Base-by-base conservation (phyloP, 2,113 vertebrate genomes). In the Salvator merianae region DNA sequence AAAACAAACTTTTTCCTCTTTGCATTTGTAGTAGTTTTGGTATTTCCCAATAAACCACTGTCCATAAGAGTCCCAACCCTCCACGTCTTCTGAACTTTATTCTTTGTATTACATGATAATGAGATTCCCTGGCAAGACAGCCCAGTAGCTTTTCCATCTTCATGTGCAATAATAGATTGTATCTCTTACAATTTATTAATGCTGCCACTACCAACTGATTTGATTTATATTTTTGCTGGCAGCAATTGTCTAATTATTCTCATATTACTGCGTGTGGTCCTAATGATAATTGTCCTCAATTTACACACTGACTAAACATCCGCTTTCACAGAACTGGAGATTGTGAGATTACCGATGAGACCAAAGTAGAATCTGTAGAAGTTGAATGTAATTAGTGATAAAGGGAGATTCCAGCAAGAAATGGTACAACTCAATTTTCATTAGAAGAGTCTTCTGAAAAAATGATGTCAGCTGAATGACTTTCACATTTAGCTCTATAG, bases 151-250 rank as follows among this genome's bases (percentile, higher is more conserved):
- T 92, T 89, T 87, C 77, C 75, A 75, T 89, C 88, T 88, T 85
- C 81, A 40, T 85, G 77, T 92, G 88, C 87, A 88, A 83, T 91
- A 91, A 83, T 89, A 91, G 93, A 94, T 93, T 90, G 84, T 87
- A 92, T 94, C 93, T 92, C 93, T 95, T 93, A 93, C 89, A 90
- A 94, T 94, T 94, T 94, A 94, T 94, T 94, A 93, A 93, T 92
- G 91, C 89, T 91, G 82, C 84, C 85, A 88, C 91, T 94, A 92
- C 73, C 91, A 89, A 93, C 81, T 86, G 89, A 90, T 93, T 93
- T 92, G 91, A 94, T 94, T 93, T 94, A 92, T 94, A 91, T 84
- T 93, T 94, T 92, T 91, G 92, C 91, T 93, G 86, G 88, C 84
- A 86, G 92, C 86, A 88, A 87, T 77, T 78, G 89, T 91, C 90